Percentiles rank a stretch among this genome's conserved stretches.
Conservation (phyloP, 2,888 invertebrate genomes). For the Atrina japonica region DNA sequence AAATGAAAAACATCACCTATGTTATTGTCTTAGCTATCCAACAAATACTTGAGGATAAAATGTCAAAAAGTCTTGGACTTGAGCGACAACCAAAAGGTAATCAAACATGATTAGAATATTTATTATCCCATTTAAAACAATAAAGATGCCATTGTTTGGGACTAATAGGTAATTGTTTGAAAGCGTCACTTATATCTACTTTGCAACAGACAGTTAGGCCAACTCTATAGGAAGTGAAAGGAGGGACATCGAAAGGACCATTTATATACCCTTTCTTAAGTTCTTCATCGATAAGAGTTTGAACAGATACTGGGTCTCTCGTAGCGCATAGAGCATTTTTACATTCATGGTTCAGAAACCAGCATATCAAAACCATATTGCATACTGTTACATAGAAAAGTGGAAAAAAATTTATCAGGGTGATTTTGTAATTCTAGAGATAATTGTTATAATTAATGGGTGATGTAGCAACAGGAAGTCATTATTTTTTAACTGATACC, state of each 20-base stretch:
- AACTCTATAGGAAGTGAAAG: constrained; percentile 17
- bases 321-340: constrained; percentile 15
- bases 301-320: not conserved
- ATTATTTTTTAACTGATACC: too few relatives aligned
- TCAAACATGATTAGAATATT: constrained; percentile 27
- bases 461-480: too few relatives aligned
- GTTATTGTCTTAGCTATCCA: constrained; percentile 27
- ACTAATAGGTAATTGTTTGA: constrained; percentile 29
- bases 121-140: constrained; percentile 26
- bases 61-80: constrained; percentile 38
- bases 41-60: constrained; percentile 25
- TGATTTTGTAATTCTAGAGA: too few relatives aligned
- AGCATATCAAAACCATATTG: too few relatives aligned
- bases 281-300: constrained; percentile 8
- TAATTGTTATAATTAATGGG: too few relatives aligned
- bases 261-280: constrained; percentile 13
- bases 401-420: too few relatives aligned
- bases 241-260: constrained; percentile 15
- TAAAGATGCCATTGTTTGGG: constrained; percentile 26
- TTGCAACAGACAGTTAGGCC: constrained; percentile 27
- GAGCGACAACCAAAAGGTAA: constrained; percentile 34
- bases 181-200: constrained; percentile 33
- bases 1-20: constrained; percentile 28
- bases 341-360: too few relatives aligned
- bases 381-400: too few relatives aligned